Percentiles rank a stretch among this genome's conserved stretches.
Conservation (phyloP, 2,797 vertebrate genomes). For the Sebastolobus altivelis region DNA sequence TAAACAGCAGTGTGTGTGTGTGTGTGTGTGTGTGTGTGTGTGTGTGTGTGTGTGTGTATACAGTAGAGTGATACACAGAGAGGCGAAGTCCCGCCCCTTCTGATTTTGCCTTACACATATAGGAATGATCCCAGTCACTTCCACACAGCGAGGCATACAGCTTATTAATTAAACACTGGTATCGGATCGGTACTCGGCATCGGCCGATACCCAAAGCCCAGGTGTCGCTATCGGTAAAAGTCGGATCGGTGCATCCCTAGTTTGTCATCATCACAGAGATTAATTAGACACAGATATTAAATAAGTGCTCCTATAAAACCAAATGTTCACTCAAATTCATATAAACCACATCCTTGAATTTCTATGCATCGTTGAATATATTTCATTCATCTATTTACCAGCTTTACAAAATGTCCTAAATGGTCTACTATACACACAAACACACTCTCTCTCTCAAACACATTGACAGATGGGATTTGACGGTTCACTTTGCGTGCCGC, state of each 20-base stretch:
- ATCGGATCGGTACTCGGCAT: too few species aligned
- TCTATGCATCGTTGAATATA: not conserved
- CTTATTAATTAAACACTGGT: too few species aligned
- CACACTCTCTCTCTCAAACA: not conserved
- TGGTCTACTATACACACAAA: not conserved
- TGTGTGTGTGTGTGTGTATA: not conserved
- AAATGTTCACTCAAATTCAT: not conserved
- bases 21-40: slow-evolving; percentile 1
- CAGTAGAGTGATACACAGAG: not conserved
- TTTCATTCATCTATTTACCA: not conserved
- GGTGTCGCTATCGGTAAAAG: too few species aligned
- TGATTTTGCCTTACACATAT: too few species aligned
- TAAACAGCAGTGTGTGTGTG: not conserved
- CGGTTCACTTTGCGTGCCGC: slow-evolving; percentile 66
- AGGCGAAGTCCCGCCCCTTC: too few species aligned
- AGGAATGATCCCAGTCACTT: too few species aligned
- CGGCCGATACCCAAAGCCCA: too few species aligned
- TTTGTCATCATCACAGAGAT: too few species aligned
- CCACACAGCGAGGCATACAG: too few species aligned
- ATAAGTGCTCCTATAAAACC: not conserved
- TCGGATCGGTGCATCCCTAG: too few species aligned
- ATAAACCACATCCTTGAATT: not conserved
- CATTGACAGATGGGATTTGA: slow-evolving; percentile 70
- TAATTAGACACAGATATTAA: not conserved
- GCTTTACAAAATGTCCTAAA: slow-evolving; percentile 19